phyloP scores from a whole-genome alignment of 2,797 vertebrate genomes.

The Spinus pinus region DNA sequence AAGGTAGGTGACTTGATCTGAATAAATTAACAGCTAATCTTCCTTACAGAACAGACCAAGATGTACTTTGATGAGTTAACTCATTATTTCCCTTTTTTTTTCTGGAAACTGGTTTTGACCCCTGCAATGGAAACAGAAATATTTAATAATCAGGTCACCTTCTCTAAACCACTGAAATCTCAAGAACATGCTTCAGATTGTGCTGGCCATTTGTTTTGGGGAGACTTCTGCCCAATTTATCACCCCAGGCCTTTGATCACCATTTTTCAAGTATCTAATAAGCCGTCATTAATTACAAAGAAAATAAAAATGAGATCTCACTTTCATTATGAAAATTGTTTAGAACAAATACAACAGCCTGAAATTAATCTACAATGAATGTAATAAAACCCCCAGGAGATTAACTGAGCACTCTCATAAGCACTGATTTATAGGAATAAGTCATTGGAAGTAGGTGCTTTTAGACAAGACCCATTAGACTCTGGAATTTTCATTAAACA shows the following conservation, averaged over 20 bases:
- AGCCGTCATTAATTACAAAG: neutral
- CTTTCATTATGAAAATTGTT: neutral
- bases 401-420: neutral
- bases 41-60: neutral
- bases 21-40: neutral
- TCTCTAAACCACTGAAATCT: neutral
- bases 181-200: neutral
- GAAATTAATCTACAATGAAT: neutral
- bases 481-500: neutral
- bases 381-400: neutral
- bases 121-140: neutral
- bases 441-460: neutral
- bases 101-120: neutral
- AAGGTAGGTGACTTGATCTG: neutral
- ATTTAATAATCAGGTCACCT: neutral
- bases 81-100: neutral
- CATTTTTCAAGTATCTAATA: neutral
- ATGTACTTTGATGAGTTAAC: neutral
- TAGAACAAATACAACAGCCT: neutral
- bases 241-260: neutral
- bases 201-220: neutral
- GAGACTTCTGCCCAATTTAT: neutral
- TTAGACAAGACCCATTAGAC: neutral
- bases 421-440: neutral
- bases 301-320: neutral